phyloP scores from a whole-genome alignment of 2,797 vertebrate species.

The Coreius guichenoti region DNA sequence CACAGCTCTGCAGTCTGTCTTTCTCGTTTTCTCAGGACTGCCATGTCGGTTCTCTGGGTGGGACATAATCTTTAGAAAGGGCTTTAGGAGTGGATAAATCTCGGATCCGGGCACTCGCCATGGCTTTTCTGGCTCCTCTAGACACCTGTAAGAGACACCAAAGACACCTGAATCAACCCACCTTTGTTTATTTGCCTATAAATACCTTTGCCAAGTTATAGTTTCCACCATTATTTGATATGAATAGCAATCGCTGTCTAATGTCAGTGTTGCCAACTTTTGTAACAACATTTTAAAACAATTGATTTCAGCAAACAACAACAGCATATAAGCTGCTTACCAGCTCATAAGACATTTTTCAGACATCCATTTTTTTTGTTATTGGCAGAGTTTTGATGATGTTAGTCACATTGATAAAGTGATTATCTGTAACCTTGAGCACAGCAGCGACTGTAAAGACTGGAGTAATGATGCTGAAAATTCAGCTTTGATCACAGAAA shows the following conservation, averaged over 20 bases:
- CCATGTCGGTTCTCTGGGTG: constrained; percentile 67
- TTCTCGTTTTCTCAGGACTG: constrained; percentile 60
- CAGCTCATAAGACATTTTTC: no score
- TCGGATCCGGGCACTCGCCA: constrained; percentile 64
- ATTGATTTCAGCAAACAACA: background rate
- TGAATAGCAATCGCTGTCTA: background rate
- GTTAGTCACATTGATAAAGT: no score
- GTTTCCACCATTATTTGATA: background rate
- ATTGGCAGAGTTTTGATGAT: no score
- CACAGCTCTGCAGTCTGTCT: background rate
- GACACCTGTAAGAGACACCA: constrained; percentile 70
- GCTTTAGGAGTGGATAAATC: constrained; percentile 75
- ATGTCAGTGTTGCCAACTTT: background rate
- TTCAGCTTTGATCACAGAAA: no score
- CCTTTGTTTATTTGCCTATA: no score
- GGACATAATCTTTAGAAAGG: constrained; percentile 67
- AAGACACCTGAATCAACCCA: background rate
- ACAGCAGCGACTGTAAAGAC: no score
- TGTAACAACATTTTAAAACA: background rate
- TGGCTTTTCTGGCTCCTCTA: constrained; percentile 64
- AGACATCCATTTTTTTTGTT: no score
- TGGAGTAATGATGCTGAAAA: no score
- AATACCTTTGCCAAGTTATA: no score
- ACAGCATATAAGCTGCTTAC: no score
- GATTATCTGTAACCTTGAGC: background rate